These are phyloP conservation scores for Hippolais icterina DNA, from an alignment of 2,113 vertebrate species.

Conservation along the genomic window DNA sequence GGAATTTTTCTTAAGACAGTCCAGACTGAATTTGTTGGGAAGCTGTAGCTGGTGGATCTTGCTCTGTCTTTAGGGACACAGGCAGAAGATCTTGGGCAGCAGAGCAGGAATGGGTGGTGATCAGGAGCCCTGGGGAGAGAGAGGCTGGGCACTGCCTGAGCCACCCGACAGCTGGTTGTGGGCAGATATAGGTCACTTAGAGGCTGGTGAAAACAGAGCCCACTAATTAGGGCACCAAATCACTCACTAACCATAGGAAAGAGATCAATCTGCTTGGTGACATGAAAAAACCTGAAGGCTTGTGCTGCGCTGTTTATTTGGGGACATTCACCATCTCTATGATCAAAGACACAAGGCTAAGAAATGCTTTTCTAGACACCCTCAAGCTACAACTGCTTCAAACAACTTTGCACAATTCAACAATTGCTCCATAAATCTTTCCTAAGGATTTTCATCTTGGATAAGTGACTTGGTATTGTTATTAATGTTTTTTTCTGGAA, in stretches of 20 bases:
- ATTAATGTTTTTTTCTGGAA: neutral
- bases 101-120: neutral
- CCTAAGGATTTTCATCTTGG: neutral
- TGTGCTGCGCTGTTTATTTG: neutral
- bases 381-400: neutral
- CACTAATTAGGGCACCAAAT: conserved; percentile 7
- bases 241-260: neutral
- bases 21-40: neutral
- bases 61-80: neutral
- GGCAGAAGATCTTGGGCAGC: neutral
- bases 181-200: neutral
- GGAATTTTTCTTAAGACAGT: neutral
- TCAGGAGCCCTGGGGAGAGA: neutral
- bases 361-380: neutral
- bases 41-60: neutral
- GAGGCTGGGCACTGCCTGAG: neutral
- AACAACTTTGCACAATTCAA: neutral
- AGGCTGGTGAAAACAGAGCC: neutral
- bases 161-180: neutral
- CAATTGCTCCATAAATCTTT: neutral
- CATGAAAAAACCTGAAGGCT: neutral
- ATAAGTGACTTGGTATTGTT: neutral
- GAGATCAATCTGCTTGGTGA: neutral
- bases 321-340: neutral
- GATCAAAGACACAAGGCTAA: neutral